Evolutionary conservation across 2,797 vertebrate species (phyloP).

Genomic region (Pseudochirops corinnae): DNA sequence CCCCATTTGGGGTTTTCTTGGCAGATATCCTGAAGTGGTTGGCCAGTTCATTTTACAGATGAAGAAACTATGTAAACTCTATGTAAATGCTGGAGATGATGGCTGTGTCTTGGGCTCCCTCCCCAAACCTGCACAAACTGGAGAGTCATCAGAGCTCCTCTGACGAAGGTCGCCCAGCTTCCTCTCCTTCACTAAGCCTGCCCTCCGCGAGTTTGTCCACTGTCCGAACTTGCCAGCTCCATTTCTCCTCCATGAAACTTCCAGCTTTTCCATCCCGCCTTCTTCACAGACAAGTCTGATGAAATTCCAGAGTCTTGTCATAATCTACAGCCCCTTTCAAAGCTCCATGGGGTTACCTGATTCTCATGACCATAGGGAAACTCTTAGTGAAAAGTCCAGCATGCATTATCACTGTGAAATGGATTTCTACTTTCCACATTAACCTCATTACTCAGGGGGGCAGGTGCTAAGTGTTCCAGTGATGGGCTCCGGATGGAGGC

Average conservation of each 20-base stretch:
- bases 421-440: slow-evolving; percentile 81
- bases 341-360: slow-evolving; percentile 79
- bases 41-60: neutral
- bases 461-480: slow-evolving; percentile 73
- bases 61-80: neutral
- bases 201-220: slow-evolving; percentile 41
- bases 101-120: neutral
- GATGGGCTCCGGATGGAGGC: slow-evolving; percentile 70
- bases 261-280: slow-evolving; percentile 79
- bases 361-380: slow-evolving; percentile 79
- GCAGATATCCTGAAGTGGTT: neutral
- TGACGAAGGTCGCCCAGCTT: neutral
- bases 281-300: slow-evolving; percentile 80
- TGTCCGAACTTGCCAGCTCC: slow-evolving; percentile 67
- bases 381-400: slow-evolving; percentile 80
- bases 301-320: slow-evolving; percentile 81
- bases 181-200: slow-evolving; percentile 9
- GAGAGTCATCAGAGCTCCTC: neutral
- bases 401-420: slow-evolving; percentile 80
- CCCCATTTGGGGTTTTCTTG: neutral
- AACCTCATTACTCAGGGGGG: slow-evolving; percentile 81
- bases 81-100: neutral
- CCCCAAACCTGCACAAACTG: neutral
- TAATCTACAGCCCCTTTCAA: slow-evolving; percentile 82
- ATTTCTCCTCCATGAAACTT: slow-evolving; percentile 78